Percentiles rank a stretch among this genome's conserved stretches.
phyloP scores from a whole-genome alignment of 2,888 invertebrate genomes.

The Desoria tigrina region DNA sequence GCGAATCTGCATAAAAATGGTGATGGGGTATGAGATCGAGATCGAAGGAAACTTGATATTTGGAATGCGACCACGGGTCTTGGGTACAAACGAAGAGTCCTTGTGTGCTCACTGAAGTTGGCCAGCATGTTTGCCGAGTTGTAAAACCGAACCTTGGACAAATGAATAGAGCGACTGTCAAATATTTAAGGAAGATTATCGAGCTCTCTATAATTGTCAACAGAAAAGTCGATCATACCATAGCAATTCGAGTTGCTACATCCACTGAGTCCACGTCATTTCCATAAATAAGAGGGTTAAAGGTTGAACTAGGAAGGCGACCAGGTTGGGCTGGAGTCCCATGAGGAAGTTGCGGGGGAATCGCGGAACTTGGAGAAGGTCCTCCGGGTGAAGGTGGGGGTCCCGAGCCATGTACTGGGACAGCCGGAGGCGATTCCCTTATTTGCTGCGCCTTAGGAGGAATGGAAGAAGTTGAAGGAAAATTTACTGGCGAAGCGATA shows the following conservation, averaged over 20 bases:
- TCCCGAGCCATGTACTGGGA: neutral
- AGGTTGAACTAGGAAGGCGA: constrained; percentile 54
- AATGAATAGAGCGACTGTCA: too few species aligned
- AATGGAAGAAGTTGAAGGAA: constrained; percentile 27
- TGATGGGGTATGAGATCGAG: constrained; percentile 79
- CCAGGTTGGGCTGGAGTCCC: constrained; percentile 15
- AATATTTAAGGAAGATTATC: too few species aligned
- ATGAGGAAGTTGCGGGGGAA: constrained; percentile 15
- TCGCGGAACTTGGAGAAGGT: constrained; percentile 30
- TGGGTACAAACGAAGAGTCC: constrained; percentile 93
- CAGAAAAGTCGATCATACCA: constrained; percentile 67
- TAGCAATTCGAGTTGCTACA: constrained; percentile 94
- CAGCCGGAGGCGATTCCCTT: neutral
- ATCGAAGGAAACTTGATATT: constrained; percentile 92
- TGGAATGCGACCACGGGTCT: constrained; percentile 99
- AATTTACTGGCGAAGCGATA: constrained; percentile 10
- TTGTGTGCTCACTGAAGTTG: constrained; percentile 96
- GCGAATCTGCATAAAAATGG: constrained; percentile 89
- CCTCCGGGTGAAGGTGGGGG: neutral
- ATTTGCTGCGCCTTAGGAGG: constrained; percentile 22
- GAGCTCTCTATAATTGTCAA: too few species aligned
- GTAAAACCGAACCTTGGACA: constrained; percentile 83
- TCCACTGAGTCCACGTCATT: constrained; percentile 97
- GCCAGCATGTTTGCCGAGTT: constrained; percentile 95
- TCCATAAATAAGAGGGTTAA: constrained; percentile 88